Conservation (phyloP, 2,797 vertebrate species). For the Holocentrus rufus region DNA sequence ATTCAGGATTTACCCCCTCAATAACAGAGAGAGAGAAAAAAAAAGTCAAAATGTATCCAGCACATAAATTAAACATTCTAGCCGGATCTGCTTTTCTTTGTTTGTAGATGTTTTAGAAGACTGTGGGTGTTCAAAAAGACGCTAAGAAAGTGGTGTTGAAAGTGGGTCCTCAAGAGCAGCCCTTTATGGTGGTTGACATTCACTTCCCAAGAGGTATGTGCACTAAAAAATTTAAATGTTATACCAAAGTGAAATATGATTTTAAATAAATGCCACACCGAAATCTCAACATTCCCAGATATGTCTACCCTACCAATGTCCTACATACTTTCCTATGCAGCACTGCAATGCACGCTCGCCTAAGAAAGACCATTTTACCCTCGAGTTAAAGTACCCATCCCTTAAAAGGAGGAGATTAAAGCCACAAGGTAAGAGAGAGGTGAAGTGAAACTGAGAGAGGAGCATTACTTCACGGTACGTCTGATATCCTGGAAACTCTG, state of each 20-base stretch:
- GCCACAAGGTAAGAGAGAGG: neutral
- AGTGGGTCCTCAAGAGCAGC: neutral
- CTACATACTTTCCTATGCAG: neutral
- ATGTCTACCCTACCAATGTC: neutral
- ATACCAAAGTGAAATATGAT: neutral
- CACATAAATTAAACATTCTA: neutral
- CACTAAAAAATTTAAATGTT: neutral
- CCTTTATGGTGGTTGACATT: neutral
- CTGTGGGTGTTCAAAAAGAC: neutral
- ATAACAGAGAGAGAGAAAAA: no score
- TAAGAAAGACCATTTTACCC: neutral
- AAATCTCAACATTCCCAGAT: neutral
- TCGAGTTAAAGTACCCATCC: neutral
- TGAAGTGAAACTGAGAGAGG: neutral
- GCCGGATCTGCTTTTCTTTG: neutral
- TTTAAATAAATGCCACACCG: neutral
- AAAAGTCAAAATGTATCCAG: neutral
- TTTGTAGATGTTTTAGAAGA: neutral
- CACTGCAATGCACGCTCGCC: no score
- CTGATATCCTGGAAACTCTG: constrained; percentile 21
- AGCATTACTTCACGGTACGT: neutral
- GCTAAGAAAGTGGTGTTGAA: neutral
- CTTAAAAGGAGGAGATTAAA: constrained; percentile 2
- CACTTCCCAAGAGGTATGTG: neutral
- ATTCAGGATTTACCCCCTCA: neutral